A percentile compares a stretch with the other conserved stretches of the same genome.
These are phyloP conservation scores for Macroramphosus scolopax DNA, from an alignment of 2,797 vertebrate genomes.

Conservation along the genomic window DNA sequence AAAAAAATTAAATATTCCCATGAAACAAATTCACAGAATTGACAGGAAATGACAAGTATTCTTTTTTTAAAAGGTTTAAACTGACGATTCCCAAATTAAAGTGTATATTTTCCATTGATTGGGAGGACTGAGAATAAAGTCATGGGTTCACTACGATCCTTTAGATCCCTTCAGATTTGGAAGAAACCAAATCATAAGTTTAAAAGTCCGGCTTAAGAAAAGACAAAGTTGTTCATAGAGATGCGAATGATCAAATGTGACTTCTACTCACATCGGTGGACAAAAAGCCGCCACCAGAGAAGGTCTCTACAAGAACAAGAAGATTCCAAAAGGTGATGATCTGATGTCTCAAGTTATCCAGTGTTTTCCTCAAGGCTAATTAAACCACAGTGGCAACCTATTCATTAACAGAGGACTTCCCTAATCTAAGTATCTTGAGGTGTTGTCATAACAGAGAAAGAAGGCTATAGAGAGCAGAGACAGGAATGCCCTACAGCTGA, in stretches of 20 bases:
- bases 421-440: constrained; percentile 55
- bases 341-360: constrained; percentile 55
- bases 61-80: constrained; percentile 6
- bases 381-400: constrained; percentile 29
- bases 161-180: constrained; percentile 22
- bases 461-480: constrained; percentile 61
- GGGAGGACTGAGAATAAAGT: constrained; percentile 36
- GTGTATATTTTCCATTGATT: constrained; percentile 20
- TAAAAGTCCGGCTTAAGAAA: constrained; percentile 15
- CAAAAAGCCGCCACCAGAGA: too few relatives aligned
- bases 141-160: constrained; percentile 25
- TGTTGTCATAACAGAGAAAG: constrained; percentile 56
- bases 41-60: constrained; percentile 23
- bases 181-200: constrained; percentile 31
- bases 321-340: constrained; percentile 35
- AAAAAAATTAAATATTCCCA: constrained; percentile 39
- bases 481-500: constrained; percentile 53
- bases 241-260: too few relatives aligned
- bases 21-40: constrained; percentile 38
- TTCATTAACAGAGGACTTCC: constrained; percentile 25
- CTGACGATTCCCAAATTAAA: constrained; percentile 11
- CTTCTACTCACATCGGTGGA: too few relatives aligned
- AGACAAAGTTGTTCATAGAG: neutral
- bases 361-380: constrained; percentile 55
- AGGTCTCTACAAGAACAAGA: constrained; percentile 1